Evolutionary conservation across 2,113 vertebrate species (phyloP), one percentile per base, ranked within the genome.

Genomic region (Triplophysa rosa): DNA sequence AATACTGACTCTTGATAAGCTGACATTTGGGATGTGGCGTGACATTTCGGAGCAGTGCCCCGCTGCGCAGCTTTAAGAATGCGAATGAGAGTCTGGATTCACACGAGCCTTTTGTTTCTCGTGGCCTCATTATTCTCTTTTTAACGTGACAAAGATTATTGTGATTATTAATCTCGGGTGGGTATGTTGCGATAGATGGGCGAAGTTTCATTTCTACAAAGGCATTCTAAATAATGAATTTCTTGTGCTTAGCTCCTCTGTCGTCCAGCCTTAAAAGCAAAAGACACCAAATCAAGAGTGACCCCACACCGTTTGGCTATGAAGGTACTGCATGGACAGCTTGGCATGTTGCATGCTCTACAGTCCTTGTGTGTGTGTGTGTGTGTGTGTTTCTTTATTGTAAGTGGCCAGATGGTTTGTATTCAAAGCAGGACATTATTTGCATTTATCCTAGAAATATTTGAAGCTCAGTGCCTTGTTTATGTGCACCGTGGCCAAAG

Each of bases 271-370:
- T 94, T 90, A 96, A 95, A 91, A 94, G 91, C 93, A 97, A 97
- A 92, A 94, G 95, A 87, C 95, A 97, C 67, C 95, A 97, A 88
- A 97, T 97, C 90, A 97, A 95, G 92, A 97, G 95, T 84, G 96
- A 97, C 76, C 96, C 96, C 84, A 97, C 96, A 73, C 96, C 96
- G 0, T 88, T 97, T 79, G 96, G 95, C 89, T 96, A 95, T 87
- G 95, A 96, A 97, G 96, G 96, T 97, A 97, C 79, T 83, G 82
- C n/a, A 23, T 17, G 58, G 52, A 74, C 45, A 49, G 42, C 21
- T 37, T 2, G 54, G 81, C 84, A 88, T 86, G 67, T 14, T 68
- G 83, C 84, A 87, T 85, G 83, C 33, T 52, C n/a, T 47, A 45
- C 21, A 42, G 14, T 49, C 14, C 23, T 24, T 66, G 24, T 74